A percentile compares a stretch with the other conserved stretches of the same genome.
Evolutionary conservation across 1,140 invertebrate genomes (phyloP).

Genomic region (Reticulitermes speratus): DNA sequence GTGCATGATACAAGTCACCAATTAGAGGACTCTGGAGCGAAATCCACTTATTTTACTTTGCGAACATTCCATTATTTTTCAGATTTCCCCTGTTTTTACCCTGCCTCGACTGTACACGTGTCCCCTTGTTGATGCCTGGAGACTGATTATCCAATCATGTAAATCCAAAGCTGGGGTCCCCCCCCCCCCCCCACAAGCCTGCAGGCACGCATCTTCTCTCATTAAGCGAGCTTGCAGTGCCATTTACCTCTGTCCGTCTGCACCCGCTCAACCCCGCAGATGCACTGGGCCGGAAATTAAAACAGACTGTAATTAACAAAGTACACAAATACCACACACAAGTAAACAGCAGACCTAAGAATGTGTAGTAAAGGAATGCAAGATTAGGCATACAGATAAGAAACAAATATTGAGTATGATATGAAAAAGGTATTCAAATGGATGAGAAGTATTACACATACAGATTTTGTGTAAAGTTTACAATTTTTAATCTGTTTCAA

Average conservation of each 20-base stretch:
- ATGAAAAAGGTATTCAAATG: too few species aligned
- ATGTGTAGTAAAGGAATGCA: too few species aligned
- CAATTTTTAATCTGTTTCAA: too few species aligned
- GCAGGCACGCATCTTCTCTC: not conserved
- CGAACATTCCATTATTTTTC: not conserved
- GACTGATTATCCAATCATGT: constrained; percentile 16
- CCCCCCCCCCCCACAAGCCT: not conserved
- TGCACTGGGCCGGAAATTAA: not conserved
- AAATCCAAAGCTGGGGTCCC: not conserved
- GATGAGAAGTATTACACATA: too few species aligned
- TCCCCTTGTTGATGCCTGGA: not conserved
- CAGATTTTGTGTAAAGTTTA: too few species aligned
- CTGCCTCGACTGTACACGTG: not conserved
- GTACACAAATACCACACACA: not conserved
- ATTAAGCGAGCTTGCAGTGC: not conserved
- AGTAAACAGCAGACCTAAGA: not conserved
- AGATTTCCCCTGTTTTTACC: not conserved
- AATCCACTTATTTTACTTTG: not conserved
- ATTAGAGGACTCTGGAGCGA: not conserved
- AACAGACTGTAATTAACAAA: not conserved
- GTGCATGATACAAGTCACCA: too few species aligned
- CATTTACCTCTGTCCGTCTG: not conserved
- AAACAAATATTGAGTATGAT: too few species aligned
- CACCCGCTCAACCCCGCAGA: not conserved
- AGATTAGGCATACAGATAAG: too few species aligned